Percentiles rank a stretch among this genome's conserved stretches.
phyloP scores from a whole-genome alignment of 92 coral and sea anemone genomes.

The Pocillopora meandrina region DNA sequence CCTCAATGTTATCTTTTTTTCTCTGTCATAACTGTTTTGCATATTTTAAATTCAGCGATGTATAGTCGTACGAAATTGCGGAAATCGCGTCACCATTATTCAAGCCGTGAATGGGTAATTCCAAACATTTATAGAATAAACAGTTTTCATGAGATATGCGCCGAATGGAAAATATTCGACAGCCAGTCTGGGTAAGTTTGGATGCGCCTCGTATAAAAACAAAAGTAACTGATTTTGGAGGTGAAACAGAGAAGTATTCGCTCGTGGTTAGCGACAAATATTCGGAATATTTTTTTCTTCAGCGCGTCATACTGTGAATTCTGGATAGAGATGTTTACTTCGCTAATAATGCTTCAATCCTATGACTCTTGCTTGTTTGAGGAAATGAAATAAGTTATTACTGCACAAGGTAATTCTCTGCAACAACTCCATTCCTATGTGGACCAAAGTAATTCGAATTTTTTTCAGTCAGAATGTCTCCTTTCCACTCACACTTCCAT shows the following conservation, averaged over 20 bases:
- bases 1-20: neutral
- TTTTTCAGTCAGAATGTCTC: too few species aligned
- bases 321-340: neutral
- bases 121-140: neutral
- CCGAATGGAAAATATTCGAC: neutral
- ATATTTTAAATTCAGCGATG: neutral
- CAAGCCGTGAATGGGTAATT: neutral
- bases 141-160: neutral
- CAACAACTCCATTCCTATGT: neutral
- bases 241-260: neutral
- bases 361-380: neutral
- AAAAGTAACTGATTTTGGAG: neutral
- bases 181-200: neutral
- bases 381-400: neutral
- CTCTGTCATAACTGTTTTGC: constrained; percentile 8
- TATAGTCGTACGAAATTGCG: neutral
- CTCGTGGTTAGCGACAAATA: neutral
- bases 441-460: too few species aligned
- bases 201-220: neutral
- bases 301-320: neutral
- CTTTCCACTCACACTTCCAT: too few species aligned
- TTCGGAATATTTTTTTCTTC: too few species aligned
- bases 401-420: neutral
- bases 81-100: neutral
- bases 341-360: neutral